phyloP scores from a whole-genome alignment of 92 coral and sea anemone genomes.

The Anthopleura xanthogrammica region DNA sequence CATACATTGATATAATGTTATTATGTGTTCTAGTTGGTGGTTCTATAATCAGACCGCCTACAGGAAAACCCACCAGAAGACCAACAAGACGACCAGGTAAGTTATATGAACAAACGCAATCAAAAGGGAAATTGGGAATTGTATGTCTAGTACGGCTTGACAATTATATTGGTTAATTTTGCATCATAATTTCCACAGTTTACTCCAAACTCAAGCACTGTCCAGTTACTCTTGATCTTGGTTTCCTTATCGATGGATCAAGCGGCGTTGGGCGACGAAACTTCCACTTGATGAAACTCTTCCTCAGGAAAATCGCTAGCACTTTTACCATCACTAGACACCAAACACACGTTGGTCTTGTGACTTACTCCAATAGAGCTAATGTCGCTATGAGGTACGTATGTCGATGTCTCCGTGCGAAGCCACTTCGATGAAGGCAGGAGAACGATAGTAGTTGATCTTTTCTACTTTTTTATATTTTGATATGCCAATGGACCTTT shows the following conservation, averaged over 20 bases:
- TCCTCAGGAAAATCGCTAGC: slow-evolving; percentile 64
- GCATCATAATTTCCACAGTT: slow-evolving; percentile 16
- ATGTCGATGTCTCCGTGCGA: background rate
- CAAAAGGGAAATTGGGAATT: background rate
- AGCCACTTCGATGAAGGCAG: no score
- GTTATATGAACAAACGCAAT: background rate
- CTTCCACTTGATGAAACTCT: slow-evolving; percentile 76
- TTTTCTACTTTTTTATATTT: no score
- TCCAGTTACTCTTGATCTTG: slow-evolving; percentile 85
- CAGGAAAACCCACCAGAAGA: slow-evolving; percentile 23
- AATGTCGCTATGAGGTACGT: slow-evolving; percentile 39
- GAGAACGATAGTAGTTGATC: no score
- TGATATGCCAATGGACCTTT: no score
- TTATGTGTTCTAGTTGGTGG: background rate
- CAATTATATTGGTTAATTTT: background rate
- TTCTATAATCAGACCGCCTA: slow-evolving; percentile 18
- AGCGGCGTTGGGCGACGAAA: slow-evolving; percentile 72
- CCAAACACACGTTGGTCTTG: slow-evolving; percentile 84
- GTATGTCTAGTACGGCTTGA: no score
- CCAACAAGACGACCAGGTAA: background rate
- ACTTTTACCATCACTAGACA: slow-evolving; percentile 78
- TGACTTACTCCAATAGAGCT: slow-evolving; percentile 62
- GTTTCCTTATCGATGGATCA: slow-evolving; percentile 87
- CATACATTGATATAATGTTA: no score
- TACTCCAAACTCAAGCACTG: slow-evolving; percentile 44